Evolutionary conservation across 2,113 vertebrate genomes (phyloP).

Genomic region (Nymphicus hollandicus): DNA sequence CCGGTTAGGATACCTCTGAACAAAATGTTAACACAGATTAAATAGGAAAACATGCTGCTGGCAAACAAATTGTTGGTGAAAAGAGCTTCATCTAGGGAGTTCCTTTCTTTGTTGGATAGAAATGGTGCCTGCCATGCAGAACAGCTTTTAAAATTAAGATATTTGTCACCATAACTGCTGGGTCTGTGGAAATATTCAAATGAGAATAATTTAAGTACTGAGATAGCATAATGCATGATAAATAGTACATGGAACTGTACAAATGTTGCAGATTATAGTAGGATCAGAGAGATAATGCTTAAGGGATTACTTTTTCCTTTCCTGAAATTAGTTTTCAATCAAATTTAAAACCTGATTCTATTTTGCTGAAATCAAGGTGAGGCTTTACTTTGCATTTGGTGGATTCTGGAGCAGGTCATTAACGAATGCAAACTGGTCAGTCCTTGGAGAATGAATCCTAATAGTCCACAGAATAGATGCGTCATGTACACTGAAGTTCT

Average conservation of each 20-base stretch:
- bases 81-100: constrained; percentile 22
- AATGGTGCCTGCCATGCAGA: background rate
- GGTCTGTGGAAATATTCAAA: constrained; percentile 18
- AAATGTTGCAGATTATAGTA: constrained; percentile 30
- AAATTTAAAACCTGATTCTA: constrained; percentile 5
- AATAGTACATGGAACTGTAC: constrained; percentile 10
- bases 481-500: background rate
- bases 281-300: constrained; percentile 25
- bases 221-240: constrained; percentile 25
- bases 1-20: constrained; percentile 40
- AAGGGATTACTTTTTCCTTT: constrained; percentile 33
- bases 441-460: background rate
- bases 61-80: constrained; percentile 33
- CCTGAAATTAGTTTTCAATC: constrained; percentile 34
- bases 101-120: constrained; percentile 18
- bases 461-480: background rate
- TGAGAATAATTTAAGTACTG: background rate
- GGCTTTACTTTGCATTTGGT: background rate
- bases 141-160: constrained; percentile 33
- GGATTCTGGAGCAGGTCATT: background rate
- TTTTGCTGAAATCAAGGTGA: constrained; percentile 9
- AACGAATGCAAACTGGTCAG: background rate
- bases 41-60: constrained; percentile 44
- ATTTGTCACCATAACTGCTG: constrained; percentile 17
- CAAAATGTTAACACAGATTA: constrained; percentile 54